Conservation (phyloP, 2,113 vertebrate genomes). For the Oophaga pumilio region DNA sequence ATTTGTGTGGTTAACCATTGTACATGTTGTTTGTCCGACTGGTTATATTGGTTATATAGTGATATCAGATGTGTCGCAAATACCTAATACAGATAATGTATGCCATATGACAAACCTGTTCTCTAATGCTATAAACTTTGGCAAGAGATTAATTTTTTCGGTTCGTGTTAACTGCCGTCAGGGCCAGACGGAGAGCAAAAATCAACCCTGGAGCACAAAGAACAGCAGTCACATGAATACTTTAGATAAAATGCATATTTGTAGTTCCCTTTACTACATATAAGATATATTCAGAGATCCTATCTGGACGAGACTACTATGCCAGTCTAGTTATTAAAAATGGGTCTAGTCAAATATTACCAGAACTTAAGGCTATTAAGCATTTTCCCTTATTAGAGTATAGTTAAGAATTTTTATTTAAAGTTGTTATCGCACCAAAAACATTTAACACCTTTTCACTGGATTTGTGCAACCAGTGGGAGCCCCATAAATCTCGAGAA, state of each 20-base stretch:
- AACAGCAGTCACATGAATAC: background rate
- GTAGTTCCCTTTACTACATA: no score
- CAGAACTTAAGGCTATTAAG: no score
- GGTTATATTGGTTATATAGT: background rate
- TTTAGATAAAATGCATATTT: background rate
- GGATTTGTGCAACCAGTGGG: no score
- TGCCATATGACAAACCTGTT: background rate
- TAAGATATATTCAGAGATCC: no score
- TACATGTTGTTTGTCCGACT: background rate
- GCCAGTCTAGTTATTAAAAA: no score
- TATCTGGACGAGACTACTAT: no score
- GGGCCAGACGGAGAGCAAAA: background rate
- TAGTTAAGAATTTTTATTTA: no score
- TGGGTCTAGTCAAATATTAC: no score
- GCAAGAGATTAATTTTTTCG: background rate
- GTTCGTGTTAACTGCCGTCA: background rate
- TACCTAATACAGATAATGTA: background rate
- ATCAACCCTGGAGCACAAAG: background rate
- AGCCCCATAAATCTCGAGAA: no score
- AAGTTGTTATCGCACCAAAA: no score
- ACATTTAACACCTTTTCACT: no score
- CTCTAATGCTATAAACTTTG: background rate
- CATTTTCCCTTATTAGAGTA: no score
- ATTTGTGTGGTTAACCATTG: background rate
- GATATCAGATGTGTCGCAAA: background rate